phyloP scores from a whole-genome alignment of 2,797 vertebrate species.

The Merluccius polli region DNA sequence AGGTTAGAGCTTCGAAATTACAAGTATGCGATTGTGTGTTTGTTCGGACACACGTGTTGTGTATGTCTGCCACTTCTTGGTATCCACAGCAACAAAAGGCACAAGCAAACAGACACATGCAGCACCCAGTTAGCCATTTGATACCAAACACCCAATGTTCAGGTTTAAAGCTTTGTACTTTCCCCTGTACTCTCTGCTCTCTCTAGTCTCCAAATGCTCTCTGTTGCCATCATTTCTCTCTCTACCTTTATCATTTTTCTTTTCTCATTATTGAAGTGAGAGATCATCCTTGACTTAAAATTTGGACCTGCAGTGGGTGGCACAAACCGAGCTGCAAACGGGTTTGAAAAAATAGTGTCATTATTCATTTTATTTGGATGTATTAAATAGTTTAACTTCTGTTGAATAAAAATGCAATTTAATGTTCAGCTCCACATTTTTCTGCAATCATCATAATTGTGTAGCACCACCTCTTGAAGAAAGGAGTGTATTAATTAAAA shows the following conservation, averaged over 20 bases:
- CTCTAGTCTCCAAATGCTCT: neutral
- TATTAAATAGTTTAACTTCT: neutral
- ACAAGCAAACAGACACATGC: conserved; percentile 18
- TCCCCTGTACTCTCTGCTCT: neutral
- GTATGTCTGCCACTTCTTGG: conserved; percentile 26
- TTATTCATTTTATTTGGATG: neutral
- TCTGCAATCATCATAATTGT: neutral
- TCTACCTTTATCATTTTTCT: neutral
- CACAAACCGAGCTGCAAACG: neutral
- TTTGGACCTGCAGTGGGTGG: neutral
- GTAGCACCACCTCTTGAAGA: neutral
- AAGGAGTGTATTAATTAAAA: neutral
- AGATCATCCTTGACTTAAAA: neutral
- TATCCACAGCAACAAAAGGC: conserved; percentile 52
- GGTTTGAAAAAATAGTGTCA: neutral
- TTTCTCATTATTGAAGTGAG: neutral
- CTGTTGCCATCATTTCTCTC: neutral
- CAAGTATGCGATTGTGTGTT: neutral
- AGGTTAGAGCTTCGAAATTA: neutral
- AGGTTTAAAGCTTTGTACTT: neutral
- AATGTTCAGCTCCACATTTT: neutral
- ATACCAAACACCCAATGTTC: neutral
- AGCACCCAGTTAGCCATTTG: neutral
- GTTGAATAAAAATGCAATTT: neutral
- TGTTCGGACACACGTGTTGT: neutral